Evolutionary conservation across 2,888 invertebrate genomes (phyloP).

Genomic region (Lobophora halterata): DNA sequence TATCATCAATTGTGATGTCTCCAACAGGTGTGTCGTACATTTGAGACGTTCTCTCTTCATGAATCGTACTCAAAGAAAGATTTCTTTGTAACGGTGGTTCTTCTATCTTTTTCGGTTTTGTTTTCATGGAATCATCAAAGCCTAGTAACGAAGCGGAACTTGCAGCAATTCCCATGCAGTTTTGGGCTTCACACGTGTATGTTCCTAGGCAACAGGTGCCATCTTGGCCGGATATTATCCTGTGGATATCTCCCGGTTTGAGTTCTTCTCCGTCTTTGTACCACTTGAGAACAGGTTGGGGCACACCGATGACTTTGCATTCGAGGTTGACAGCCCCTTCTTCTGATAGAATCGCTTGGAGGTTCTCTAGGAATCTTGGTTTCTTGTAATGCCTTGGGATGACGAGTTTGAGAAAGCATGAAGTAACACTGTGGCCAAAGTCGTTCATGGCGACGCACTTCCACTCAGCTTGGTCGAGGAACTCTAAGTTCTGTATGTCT

Average conservation of each 20-base stretch:
- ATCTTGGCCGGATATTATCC: slow-evolving; percentile 94
- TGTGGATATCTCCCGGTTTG: slow-evolving; percentile 94
- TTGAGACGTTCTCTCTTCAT: slow-evolving; percentile 94
- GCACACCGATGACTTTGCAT: slow-evolving; percentile 95
- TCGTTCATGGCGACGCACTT: slow-evolving; percentile 94
- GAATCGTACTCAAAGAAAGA: slow-evolving; percentile 93
- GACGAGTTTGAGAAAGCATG: slow-evolving; percentile 90
- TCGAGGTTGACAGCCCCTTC: slow-evolving; percentile 95
- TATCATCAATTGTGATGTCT: slow-evolving; percentile 88
- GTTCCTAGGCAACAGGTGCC: slow-evolving; percentile 94
- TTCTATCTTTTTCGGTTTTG: slow-evolving; percentile 75
- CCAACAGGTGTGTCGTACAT: slow-evolving; percentile 91
- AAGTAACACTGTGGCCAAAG: slow-evolving; percentile 93
- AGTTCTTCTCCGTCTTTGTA: slow-evolving; percentile 94
- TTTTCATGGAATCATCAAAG: slow-evolving; percentile 87
- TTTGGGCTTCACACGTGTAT: slow-evolving; percentile 94
- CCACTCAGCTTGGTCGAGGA: slow-evolving; percentile 95
- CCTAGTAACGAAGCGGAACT: slow-evolving; percentile 94
- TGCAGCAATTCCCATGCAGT: slow-evolving; percentile 94
- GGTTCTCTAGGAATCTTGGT: slow-evolving; percentile 91
- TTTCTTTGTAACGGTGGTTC: slow-evolving; percentile 84
- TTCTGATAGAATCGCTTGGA: slow-evolving; percentile 91
- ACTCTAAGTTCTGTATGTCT: slow-evolving; percentile 87
- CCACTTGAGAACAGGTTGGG: slow-evolving; percentile 94
- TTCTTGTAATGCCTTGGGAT: slow-evolving; percentile 95